These are phyloP conservation scores for Hemistola chrysoprasaria DNA, from an alignment of 2,888 invertebrate genomes.

Conservation along the genomic window DNA sequence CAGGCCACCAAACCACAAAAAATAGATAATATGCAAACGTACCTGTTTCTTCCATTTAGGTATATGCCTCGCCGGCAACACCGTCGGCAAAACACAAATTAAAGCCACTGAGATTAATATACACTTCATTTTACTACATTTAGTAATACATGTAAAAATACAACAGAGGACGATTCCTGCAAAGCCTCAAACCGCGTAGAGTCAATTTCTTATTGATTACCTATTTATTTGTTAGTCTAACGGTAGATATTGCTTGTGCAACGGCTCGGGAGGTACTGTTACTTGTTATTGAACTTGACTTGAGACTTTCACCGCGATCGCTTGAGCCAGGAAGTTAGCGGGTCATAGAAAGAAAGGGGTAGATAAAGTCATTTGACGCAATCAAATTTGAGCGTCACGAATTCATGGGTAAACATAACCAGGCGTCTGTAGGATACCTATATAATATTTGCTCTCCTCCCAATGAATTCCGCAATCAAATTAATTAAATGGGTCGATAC, in stretches of 20 bases:
- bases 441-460: too few species aligned
- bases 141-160: not conserved
- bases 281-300: slow-evolving; percentile 77
- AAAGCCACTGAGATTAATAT: slow-evolving; percentile 40
- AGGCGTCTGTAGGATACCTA: too few species aligned
- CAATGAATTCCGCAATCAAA: too few species aligned
- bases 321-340: slow-evolving; percentile 50
- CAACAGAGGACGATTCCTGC: too few species aligned
- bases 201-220: too few species aligned
- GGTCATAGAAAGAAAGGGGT: too few species aligned
- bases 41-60: slow-evolving; percentile 93
- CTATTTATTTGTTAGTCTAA: slow-evolving; percentile 29
- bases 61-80: slow-evolving; percentile 81
- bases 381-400: too few species aligned
- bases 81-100: slow-evolving; percentile 51
- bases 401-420: too few species aligned
- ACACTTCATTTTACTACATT: slow-evolving; percentile 42
- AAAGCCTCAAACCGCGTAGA: too few species aligned
- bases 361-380: too few species aligned
- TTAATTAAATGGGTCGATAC: too few species aligned
- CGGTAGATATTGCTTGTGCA: slow-evolving; percentile 39
- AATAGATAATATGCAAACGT: slow-evolving; percentile 32
- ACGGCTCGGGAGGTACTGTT: slow-evolving; percentile 58
- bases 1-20: slow-evolving; percentile 3
- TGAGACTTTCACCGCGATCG: slow-evolving; percentile 66